Base-by-base conservation (phyloP, 2,113 vertebrate species). In the Thinocorus orbignyianus region DNA sequence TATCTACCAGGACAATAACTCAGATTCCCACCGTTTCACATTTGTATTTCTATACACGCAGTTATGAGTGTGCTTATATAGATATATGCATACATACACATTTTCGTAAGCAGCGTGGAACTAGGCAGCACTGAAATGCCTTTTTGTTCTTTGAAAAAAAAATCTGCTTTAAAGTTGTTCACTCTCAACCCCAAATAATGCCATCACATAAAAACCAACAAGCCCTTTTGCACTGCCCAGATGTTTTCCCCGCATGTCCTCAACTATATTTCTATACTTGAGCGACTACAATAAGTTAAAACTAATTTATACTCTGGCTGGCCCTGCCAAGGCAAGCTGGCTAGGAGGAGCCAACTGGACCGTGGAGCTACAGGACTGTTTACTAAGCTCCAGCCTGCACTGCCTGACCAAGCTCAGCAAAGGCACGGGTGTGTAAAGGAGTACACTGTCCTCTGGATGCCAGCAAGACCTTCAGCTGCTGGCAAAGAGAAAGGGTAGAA, bases 181-280 rank as follows among this genome's bases (percentile, higher is more conserved):
- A 18, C 74, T 66, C 64, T 51, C 82, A 88, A 46, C 4, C n/a
- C 76, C 82, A 86, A 39, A 23, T 26, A 74, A 71, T 15, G 28
- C 72, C 39, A 12, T n/a, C 69, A 48, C 72, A 88, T 46, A 83
- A 94, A 95, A 96, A 70, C 69, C 94, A 95, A 91, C 86, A 79
- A 90, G 65, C 48, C 46, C 65, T 92, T 73, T 35, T 54, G 60
- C 52, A 52, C 88, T 71, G 80, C 90, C 76, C 95, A 95, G 95
- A 95, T 96, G 90, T 84, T 81, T 58, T 86, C 80, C 69, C 82
- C 0, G 2, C 72, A 26, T 69, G 90, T 84, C 60, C 72, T 65
- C 93, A 68, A 76, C 86, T 92, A 10, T 68, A 72, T 94, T 95
- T 94, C 72, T 94, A 88, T 83, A 96, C 88, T 92, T 94, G 76